Evolutionary conservation across 2,888 invertebrate genomes (phyloP), one percentile per base, ranked within the genome.

Genomic region (Drosophila meridionalis): DNA sequence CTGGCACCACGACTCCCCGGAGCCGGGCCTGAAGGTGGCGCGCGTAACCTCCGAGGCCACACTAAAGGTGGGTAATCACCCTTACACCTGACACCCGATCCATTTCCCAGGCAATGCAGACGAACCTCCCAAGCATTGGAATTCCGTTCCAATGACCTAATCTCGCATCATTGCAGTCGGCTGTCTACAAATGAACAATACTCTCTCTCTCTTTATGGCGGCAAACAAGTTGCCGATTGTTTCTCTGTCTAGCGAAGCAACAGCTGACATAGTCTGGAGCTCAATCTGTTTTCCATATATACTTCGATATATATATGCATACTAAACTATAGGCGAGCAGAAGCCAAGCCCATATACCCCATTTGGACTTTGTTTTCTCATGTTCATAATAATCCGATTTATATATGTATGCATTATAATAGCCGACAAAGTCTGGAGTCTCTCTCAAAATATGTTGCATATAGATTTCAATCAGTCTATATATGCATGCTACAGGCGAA

Each of bases 1-100:
- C 30, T 92, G 85, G 68, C 83, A 84, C 12, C 90, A 92, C 56
- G 92, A 91, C 53, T 81, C 88, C 0, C 70, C 86, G 11, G 92
- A 92, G 20, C 96, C 96, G 1, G 96, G 96, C 0, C 94, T 97
- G 50, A 94, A 95, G 86, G 94, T 96, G 79, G 95, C 94, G 69
- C 78, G 90, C 4, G 81, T 85, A 42, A 87, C 91, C 7, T 82
- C 89, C 8, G 86, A 90, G 32, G 95, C 87, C 94, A 95, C 80
- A 92, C 94, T 62, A 95, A 95, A 92, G 94, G 94, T 92, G 94
- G 96, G 62, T 65, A 12, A 42, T 20, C n/a, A 38, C 2, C 20
- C 2, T 9, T 47, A 6, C 14, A 28, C 5, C 28, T 38, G 28
- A 40, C 38, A 48, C 9, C 20, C 48, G 48, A 30, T 3, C 40